Conservation (phyloP, 2,888 invertebrate species). For the Bimastos eiseni region DNA sequence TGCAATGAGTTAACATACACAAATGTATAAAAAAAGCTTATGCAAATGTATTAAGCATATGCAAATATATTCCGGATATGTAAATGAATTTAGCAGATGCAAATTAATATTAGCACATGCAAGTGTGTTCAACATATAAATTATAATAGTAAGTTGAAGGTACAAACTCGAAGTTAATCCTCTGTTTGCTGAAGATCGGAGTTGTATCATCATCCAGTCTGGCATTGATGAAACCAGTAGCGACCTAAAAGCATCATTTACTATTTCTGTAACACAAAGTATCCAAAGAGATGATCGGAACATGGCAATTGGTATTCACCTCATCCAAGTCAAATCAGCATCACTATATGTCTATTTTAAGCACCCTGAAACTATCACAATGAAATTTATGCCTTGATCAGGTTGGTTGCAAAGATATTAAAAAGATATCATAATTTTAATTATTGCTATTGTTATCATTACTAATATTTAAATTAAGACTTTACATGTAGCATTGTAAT, state of each 20-base stretch:
- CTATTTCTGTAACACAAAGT: neutral
- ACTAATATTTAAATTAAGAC: too few species aligned
- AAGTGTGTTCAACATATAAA: neutral
- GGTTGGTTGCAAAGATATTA: too few species aligned
- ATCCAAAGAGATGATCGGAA: neutral
- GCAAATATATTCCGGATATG: too few species aligned
- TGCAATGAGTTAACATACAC: neutral
- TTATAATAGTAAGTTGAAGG: neutral
- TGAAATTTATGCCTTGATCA: neutral
- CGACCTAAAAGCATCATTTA: conserved; percentile 46
- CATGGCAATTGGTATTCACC: neutral
- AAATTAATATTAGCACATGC: neutral
- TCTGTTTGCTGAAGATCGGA: conserved; percentile 82
- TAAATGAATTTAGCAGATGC: neutral
- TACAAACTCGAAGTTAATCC: conserved; percentile 59
- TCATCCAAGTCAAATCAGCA: neutral
- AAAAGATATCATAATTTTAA: too few species aligned
- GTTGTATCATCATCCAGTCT: conserved; percentile 67
- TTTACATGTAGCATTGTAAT: too few species aligned
- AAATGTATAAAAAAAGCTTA: too few species aligned
- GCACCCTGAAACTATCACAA: neutral
- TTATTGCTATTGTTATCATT: too few species aligned
- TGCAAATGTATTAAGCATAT: too few species aligned
- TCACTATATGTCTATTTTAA: neutral
- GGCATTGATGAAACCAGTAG: conserved; percentile 58